Evolutionary conservation across 2,888 invertebrate genomes (phyloP).

Genomic region (Pseudococcus viburni): DNA sequence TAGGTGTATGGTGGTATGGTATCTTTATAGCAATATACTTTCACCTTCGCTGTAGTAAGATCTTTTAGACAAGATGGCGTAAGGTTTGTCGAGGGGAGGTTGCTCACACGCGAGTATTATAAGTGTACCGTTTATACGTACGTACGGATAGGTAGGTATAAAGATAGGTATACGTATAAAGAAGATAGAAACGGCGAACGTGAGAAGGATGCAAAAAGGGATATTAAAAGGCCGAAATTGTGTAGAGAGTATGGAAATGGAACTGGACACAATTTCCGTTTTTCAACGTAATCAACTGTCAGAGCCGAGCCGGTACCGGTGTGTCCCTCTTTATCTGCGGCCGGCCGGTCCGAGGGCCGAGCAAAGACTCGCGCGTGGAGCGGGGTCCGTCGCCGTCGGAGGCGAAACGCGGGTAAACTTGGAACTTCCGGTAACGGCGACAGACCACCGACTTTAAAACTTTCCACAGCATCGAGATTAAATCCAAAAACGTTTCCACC

Average conservation of each 20-base stretch:
- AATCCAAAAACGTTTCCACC: slow-evolving; percentile 62
- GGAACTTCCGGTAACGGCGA: slow-evolving; percentile 63
- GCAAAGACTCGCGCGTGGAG: neutral
- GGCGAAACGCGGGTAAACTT: slow-evolving; percentile 39
- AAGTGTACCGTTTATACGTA: too few species aligned
- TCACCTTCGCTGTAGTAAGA: neutral
- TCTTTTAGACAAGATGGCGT: neutral
- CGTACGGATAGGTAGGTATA: neutral
- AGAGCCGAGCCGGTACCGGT: slow-evolving; percentile 28
- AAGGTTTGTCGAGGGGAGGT: neutral
- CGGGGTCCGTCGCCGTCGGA: neutral
- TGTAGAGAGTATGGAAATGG: slow-evolving; percentile 63
- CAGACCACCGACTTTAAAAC: slow-evolving; percentile 61
- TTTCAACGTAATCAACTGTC: slow-evolving; percentile 66
- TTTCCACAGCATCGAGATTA: slow-evolving; percentile 62
- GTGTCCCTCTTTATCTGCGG: slow-evolving; percentile 46
- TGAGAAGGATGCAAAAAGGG: slow-evolving; percentile 65
- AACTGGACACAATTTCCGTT: slow-evolving; percentile 66
- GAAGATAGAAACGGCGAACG: slow-evolving; percentile 63
- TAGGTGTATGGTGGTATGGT: too few species aligned
- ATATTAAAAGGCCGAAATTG: slow-evolving; percentile 65
- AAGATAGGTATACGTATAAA: neutral
- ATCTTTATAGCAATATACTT: too few species aligned
- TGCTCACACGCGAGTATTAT: too few species aligned
- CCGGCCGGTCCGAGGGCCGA: neutral